Conservation (phyloP, 2,888 invertebrate species). For the Ormyrus nitidulus region DNA sequence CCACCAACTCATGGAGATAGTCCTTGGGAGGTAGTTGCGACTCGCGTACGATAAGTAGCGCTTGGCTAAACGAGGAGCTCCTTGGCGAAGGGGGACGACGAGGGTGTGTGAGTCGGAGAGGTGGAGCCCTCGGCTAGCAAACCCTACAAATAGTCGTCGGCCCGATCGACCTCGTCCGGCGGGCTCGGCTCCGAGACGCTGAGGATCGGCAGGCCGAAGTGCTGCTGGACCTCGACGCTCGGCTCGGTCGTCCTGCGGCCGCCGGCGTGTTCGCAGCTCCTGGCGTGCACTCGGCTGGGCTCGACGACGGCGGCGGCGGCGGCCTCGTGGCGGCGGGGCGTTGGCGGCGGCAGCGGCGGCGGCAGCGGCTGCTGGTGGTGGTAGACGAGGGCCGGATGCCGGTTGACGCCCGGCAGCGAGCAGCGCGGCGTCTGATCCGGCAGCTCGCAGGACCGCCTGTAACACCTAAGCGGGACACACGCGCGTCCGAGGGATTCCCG, state of each 20-base stretch:
- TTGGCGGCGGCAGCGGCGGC: slow-evolving; percentile 33
- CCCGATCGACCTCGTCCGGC: slow-evolving; percentile 81
- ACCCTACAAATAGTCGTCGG: slow-evolving; percentile 81
- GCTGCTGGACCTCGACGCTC: slow-evolving; percentile 74
- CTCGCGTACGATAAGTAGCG: no score
- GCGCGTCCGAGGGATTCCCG: background rate
- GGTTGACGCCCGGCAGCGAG: slow-evolving; percentile 63
- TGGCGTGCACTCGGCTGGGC: slow-evolving; percentile 69
- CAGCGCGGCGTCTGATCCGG: slow-evolving; percentile 32
- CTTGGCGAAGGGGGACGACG: slow-evolving; percentile 63
- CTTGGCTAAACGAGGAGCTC: slow-evolving; percentile 70
- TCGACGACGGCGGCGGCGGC: slow-evolving; percentile 72
- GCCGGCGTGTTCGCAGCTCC: slow-evolving; percentile 76
- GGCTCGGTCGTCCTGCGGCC: slow-evolving; percentile 56
- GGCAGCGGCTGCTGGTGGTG: slow-evolving; percentile 67
- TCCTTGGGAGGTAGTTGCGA: no score
- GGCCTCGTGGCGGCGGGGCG: slow-evolving; percentile 75
- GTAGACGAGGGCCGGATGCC: slow-evolving; percentile 64
- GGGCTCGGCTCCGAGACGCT: slow-evolving; percentile 89
- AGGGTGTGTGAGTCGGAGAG: background rate
- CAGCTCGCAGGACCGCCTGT: slow-evolving; percentile 44
- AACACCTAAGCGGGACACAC: slow-evolving; percentile 42
- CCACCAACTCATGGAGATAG: no score
- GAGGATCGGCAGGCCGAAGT: slow-evolving; percentile 85
- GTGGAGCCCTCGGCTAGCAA: slow-evolving; percentile 71